A percentile compares a stretch with the other conserved stretches of the same genome.
Conservation (phyloP, 2,797 vertebrate genomes). For the Paratrypauchen microcephalus region DNA sequence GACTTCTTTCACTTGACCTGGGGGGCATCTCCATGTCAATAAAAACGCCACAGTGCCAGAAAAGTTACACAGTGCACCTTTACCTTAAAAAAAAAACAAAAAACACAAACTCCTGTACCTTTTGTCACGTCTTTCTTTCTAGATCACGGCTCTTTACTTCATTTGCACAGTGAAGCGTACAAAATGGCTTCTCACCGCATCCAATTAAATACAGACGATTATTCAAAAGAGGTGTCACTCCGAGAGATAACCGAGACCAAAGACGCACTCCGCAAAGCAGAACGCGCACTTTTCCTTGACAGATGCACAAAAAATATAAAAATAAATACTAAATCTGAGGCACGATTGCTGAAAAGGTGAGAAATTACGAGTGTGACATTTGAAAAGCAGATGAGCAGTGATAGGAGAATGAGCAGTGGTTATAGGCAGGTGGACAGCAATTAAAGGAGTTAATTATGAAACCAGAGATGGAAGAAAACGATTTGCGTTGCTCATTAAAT, state of each 20-base stretch:
- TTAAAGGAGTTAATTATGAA: constrained; percentile 67
- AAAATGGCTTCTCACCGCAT: constrained; percentile 3
- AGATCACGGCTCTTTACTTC: neutral
- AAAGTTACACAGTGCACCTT: no score
- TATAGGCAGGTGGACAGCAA: constrained; percentile 46
- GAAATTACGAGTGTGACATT: constrained; percentile 61
- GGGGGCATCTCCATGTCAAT: no score
- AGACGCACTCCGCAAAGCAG: constrained; percentile 26
- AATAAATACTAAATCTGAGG: constrained; percentile 15
- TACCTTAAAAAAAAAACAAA: no score
- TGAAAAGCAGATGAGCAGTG: constrained; percentile 48
- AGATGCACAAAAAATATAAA: constrained; percentile 1
- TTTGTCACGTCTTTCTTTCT: neutral
- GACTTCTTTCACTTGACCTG: no score
- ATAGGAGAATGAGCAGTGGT: constrained; percentile 44
- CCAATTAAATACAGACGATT: constrained; percentile 14
- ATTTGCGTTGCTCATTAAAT: constrained; percentile 52
- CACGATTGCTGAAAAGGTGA: constrained; percentile 39
- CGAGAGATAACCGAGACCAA: constrained; percentile 13
- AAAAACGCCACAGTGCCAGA: no score
- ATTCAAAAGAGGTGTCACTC: constrained; percentile 25
- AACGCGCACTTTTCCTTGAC: constrained; percentile 16
- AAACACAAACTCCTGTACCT: neutral
- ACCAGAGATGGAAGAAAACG: constrained; percentile 59
- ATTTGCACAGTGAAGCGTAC: constrained; percentile 8